Conservation (phyloP, 2,797 vertebrate species). For the Champsocephalus esox region DNA sequence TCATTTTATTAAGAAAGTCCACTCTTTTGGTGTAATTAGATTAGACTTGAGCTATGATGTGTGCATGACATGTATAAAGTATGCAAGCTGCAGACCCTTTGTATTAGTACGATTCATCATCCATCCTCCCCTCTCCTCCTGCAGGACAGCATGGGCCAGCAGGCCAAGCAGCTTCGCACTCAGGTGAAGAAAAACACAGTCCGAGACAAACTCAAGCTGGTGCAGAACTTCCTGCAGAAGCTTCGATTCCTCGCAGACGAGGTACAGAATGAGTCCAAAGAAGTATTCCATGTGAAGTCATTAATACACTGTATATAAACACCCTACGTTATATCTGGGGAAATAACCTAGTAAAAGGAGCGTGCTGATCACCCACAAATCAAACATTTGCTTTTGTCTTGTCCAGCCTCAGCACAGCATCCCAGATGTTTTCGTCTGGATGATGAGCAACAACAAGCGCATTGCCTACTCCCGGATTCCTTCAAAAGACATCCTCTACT, state of each 20-base stretch:
- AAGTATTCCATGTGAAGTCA: not conserved
- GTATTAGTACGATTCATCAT: not conserved
- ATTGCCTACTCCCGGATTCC: slow-evolving; percentile 92
- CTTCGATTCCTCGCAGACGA: slow-evolving; percentile 95
- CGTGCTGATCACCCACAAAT: not conserved
- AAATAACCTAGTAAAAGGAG: not conserved
- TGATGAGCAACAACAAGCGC: slow-evolving; percentile 96
- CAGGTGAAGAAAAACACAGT: slow-evolving; percentile 96
- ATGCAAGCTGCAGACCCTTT: not conserved
- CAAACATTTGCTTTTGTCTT: not conserved
- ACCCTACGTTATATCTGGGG: not conserved
- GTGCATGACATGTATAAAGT: not conserved
- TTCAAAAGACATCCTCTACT: slow-evolving; percentile 96
- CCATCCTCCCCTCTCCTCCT: slow-evolving; percentile 1
- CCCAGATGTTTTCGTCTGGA: slow-evolving; percentile 96
- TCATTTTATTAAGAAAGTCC: not conserved
- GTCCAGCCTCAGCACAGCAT: slow-evolving; percentile 95
- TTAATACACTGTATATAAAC: not conserved
- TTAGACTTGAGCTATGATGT: not conserved
- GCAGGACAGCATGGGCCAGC: slow-evolving; percentile 95
- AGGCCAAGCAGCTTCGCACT: slow-evolving; percentile 89
- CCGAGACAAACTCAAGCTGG: slow-evolving; percentile 92
- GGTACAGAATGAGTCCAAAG: slow-evolving; percentile 74
- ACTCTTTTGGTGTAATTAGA: not conserved
- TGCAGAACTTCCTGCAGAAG: slow-evolving; percentile 93